phyloP scores from a whole-genome alignment of 2,113 vertebrate species.

The Pan troglodytes region DNA sequence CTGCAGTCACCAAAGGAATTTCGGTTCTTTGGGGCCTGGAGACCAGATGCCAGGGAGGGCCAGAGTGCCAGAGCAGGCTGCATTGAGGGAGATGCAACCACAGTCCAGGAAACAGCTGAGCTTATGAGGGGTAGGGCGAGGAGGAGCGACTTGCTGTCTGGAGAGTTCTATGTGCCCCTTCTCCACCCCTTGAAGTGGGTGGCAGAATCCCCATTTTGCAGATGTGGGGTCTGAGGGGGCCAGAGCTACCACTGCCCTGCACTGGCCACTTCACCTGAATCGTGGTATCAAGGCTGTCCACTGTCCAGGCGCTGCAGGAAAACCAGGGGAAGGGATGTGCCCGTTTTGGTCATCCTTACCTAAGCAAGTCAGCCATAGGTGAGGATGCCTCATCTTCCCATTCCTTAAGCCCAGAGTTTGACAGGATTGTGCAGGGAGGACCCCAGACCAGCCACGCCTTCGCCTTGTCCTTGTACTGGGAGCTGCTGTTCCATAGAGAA shows the following conservation, averaged over 20 bases:
- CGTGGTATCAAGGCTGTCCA: rapidly evolving
- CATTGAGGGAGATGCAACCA: background rate
- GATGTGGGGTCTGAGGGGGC: background rate
- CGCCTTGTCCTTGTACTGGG: background rate
- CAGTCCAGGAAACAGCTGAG: background rate
- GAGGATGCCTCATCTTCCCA: background rate
- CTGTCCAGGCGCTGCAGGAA: background rate
- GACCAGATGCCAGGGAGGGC: background rate
- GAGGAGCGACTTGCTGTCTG: rapidly evolving
- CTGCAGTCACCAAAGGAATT: no score
- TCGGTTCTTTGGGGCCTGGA: background rate
- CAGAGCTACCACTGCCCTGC: background rate
- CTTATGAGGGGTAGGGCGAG: background rate
- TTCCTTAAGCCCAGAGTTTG: background rate
- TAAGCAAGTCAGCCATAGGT: no score
- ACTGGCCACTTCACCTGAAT: background rate
- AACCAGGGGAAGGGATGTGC: rapidly evolving
- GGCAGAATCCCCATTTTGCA: background rate
- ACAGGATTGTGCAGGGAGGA: no score
- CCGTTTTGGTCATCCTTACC: no score
- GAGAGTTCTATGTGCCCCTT: rapidly evolving
- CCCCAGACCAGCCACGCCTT: background rate
- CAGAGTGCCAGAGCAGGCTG: background rate
- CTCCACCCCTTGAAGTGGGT: background rate
- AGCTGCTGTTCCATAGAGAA: no score